These are phyloP conservation scores for Periphyllus acericola DNA, from an alignment of 2,888 invertebrate species.

Conservation along the genomic window DNA sequence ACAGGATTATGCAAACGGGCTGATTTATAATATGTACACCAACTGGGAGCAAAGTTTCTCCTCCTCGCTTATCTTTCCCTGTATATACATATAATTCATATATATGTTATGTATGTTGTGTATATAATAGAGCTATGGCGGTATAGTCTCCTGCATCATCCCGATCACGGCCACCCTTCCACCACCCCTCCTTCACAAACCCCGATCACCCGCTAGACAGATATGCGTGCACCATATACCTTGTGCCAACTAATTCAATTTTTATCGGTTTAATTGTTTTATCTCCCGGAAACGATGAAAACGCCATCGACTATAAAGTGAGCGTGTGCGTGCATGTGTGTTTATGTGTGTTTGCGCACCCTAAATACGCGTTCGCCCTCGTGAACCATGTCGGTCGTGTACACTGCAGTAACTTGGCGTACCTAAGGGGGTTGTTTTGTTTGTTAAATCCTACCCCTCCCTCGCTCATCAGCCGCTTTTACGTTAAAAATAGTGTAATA, in stretches of 20 bases:
- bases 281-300: constrained; percentile 58
- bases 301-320: constrained; percentile 4
- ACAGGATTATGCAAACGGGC: not conserved
- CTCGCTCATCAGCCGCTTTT: no score
- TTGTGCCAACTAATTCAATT: constrained; percentile 59
- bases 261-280: constrained; percentile 61
- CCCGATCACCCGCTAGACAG: not conserved
- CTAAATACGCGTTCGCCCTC: not conserved
- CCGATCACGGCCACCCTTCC: not conserved
- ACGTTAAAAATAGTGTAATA: no score
- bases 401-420: no score
- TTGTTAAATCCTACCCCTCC: no score
- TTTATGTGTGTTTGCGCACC: not conserved
- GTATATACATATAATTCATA: not conserved
- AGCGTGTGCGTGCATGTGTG: not conserved
- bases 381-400: not conserved
- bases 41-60: not conserved
- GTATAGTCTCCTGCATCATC: not conserved
- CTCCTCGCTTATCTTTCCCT: not conserved
- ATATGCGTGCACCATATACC: no score
- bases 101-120: no score
- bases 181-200: not conserved
- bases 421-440: no score
- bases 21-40: not conserved
- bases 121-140: not conserved